A percentile compares a stretch with the other conserved stretches of the same genome.
phyloP scores from a whole-genome alignment of 2,888 invertebrate species.

The Pristionchus entomophagus region DNA sequence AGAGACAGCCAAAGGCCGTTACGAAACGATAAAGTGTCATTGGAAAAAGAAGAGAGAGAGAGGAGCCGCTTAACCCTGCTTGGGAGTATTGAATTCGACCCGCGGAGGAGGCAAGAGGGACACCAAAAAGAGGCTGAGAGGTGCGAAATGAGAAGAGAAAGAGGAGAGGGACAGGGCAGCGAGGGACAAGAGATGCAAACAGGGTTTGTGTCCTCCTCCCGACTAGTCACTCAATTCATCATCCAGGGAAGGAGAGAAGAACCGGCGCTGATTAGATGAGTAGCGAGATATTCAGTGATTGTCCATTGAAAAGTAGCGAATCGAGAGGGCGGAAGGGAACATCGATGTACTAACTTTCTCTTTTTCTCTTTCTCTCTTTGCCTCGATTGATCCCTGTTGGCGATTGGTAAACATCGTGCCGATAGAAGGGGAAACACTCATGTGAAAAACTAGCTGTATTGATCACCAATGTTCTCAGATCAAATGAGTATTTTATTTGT shows the following conservation, averaged over 20 bases:
- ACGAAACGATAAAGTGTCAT: slow-evolving; percentile 19
- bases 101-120: not conserved
- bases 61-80: slow-evolving; percentile 37
- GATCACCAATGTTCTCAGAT: not conserved
- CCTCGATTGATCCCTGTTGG: slow-evolving; percentile 6
- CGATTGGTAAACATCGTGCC: slow-evolving; percentile 19
- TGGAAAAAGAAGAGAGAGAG: not conserved
- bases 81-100: slow-evolving; percentile 41
- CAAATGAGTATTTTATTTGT: too few species aligned
- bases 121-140: slow-evolving; percentile 41
- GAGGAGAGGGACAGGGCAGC: not conserved
- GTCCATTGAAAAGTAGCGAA: not conserved
- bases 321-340: not conserved
- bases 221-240: not conserved
- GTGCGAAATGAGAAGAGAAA: slow-evolving; percentile 29
- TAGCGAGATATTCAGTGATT: not conserved
- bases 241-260: not conserved
- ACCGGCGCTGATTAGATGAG: slow-evolving; percentile 23
- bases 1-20: not conserved
- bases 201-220: slow-evolving; percentile 28
- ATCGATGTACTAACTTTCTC: slow-evolving; percentile 8
- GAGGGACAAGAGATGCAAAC: slow-evolving; percentile 23
- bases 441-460: not conserved
- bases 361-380: too few species aligned
- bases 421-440: not conserved